These are phyloP conservation scores for Palloptera scutellata DNA, from an alignment of 2,888 invertebrate genomes.

Conservation along the genomic window DNA sequence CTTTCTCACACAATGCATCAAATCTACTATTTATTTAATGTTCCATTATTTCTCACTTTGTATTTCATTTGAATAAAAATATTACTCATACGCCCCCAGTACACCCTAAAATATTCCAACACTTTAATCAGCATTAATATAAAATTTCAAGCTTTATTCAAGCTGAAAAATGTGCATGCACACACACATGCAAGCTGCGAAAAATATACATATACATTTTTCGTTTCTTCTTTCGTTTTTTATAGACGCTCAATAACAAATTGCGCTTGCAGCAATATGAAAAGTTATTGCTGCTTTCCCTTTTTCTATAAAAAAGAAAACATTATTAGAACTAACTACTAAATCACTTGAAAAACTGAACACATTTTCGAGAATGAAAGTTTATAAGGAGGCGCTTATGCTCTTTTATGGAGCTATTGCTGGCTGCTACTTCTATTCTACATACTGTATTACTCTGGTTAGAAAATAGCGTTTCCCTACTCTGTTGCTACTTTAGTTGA, in stretches of 20 bases:
- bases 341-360: constrained; percentile 28
- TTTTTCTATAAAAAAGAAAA: not conserved
- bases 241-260: not conserved
- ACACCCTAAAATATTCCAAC: too few relatives aligned
- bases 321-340: constrained; percentile 16
- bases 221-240: not conserved
- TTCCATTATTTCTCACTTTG: too few relatives aligned
- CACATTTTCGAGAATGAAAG: constrained; percentile 22
- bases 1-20: too few relatives aligned
- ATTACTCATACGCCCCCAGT: too few relatives aligned
- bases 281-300: constrained; percentile 4
- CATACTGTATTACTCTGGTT: constrained; percentile 1
- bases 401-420: too few relatives aligned
- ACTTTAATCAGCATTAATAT: too few relatives aligned
- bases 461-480: constrained; percentile 4
- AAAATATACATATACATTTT: not conserved
- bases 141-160: too few relatives aligned
- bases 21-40: too few relatives aligned
- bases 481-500: not conserved
- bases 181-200: not conserved
- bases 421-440: constrained; percentile 2
- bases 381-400: constrained; percentile 26
- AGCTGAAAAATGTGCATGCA: too few relatives aligned
- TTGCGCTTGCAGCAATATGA: not conserved
- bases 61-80: too few relatives aligned